Base-by-base conservation (phyloP, 2,797 vertebrate genomes). In the Thripadectes ignobilis region DNA sequence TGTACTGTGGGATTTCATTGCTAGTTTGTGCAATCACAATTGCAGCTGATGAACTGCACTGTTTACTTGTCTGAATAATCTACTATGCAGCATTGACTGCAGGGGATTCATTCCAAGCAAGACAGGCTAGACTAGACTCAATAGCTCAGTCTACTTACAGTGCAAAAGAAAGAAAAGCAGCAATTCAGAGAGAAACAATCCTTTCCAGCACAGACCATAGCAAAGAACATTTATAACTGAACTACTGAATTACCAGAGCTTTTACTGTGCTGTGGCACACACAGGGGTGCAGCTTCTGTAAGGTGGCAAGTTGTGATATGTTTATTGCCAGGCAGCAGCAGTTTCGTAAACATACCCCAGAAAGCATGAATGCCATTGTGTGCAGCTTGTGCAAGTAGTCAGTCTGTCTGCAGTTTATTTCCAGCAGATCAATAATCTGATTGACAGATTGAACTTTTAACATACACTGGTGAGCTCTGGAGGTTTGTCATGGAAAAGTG, bases 321-420 rank as follows among this genome's bases (percentile, higher is more conserved):
- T 58, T 49, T 84, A 52, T 38, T 38, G 58, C 43, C 29, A 22
- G 57, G 71, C 81, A 89, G 61, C 75, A 68, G 24, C 15, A 82
- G 24, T 58, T 38, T 20, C 11, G 23, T 22, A 54, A 45, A 52
- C 41, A 14, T 23, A 74, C 10, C 26, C 17, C 63, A 29, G 10
- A 71, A 66, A 58, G 23, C 48, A 54, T 0, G 0, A n/a, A 29
- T 15, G 38, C 23, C 34, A 27, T 12, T 23, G 4, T 52, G 34
- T 77, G 48, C 43, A 21, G 41, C 30, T 77, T 73, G 43, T 45
- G 4, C 32, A 74, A 77, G 18, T 6, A 69, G 49, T 66, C 34
- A 27, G 9, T 38, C 34, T 46, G 5, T 19, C 55, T 81, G 39
- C 38, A 41, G 51, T 12, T 71, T 52, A 27, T 20, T 83, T 78